phyloP scores from a whole-genome alignment of 1,140 invertebrate species.

The Drosophila pseudoananassae region DNA sequence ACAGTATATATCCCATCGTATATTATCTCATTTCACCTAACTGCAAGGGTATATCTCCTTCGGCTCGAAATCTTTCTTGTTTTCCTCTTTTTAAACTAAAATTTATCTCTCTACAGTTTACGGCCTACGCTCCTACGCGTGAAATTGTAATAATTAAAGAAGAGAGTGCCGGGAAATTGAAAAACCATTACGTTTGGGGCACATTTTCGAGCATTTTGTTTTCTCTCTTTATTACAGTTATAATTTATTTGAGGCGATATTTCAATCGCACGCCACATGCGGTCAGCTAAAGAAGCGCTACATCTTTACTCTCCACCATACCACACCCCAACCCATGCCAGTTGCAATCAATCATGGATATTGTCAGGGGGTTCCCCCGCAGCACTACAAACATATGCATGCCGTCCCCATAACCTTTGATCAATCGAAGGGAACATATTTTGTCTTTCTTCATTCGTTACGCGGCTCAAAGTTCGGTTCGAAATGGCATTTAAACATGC shows the following conservation, averaged over 20 bases:
- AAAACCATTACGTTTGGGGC: slow-evolving; percentile 58
- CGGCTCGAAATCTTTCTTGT: no score
- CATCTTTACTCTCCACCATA: no score
- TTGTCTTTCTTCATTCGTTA: slow-evolving; percentile 64
- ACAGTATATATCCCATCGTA: no score
- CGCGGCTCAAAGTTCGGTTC: slow-evolving; percentile 62
- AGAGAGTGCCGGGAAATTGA: slow-evolving; percentile 56
- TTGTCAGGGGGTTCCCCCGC: slow-evolving; percentile 39
- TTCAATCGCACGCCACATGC: slow-evolving; percentile 71
- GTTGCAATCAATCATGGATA: slow-evolving; percentile 68
- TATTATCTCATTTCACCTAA: no score
- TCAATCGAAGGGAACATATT: slow-evolving; percentile 51
- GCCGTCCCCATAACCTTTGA: slow-evolving; percentile 16
- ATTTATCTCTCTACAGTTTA: slow-evolving; percentile 33
- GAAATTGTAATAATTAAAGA: slow-evolving; percentile 59
- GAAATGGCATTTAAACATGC: slow-evolving; percentile 60
- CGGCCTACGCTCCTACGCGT: slow-evolving; percentile 36
- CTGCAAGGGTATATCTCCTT: no score
- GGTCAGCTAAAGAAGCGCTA: slow-evolving; percentile 49
- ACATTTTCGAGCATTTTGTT: slow-evolving; percentile 22
- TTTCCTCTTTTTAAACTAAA: slow-evolving; percentile 35
- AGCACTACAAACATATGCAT: slow-evolving; percentile 1
- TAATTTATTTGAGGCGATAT: slow-evolving; percentile 80
- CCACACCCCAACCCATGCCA: background rate
- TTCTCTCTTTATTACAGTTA: slow-evolving; percentile 73